Conservation (phyloP, 53 echinoderm and acorn worm genomes). For the Astropecten irregularis region DNA sequence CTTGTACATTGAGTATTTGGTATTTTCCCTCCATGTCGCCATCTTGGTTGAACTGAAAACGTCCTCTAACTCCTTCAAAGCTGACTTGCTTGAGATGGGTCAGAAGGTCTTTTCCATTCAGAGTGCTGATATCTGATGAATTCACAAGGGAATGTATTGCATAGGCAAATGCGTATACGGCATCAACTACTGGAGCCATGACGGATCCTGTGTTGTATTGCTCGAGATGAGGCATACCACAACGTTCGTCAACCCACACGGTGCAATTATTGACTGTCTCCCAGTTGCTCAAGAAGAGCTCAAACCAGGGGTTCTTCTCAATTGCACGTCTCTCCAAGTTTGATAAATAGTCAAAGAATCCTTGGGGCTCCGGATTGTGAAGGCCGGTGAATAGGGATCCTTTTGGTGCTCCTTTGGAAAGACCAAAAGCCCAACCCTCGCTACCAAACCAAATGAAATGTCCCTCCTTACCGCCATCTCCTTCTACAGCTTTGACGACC, state of each 20-base stretch:
- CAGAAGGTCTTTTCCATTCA: conserved; percentile 26
- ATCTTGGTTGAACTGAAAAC: conserved; percentile 23
- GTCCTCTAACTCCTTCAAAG: conserved; percentile 44
- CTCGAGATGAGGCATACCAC: neutral
- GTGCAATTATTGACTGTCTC: neutral
- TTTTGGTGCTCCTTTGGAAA: neutral
- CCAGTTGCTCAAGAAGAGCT: neutral
- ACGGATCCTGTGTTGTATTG: neutral
- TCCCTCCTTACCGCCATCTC: neutral
- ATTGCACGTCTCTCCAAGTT: neutral
- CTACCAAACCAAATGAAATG: conserved; percentile 1
- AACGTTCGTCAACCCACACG: neutral
- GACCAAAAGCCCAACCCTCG: neutral
- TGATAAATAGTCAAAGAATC: neutral
- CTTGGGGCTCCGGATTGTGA: neutral
- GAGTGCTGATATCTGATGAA: neutral
- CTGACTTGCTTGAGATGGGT: conserved; percentile 15
- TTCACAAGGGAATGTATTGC: conserved; percentile 19
- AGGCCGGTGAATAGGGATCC: neutral
- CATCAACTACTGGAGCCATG: conserved; percentile 37
- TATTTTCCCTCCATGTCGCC: conserved; percentile 59
- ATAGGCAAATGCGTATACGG: conserved; percentile 52
- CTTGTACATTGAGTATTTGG: neutral
- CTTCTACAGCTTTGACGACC: neutral
- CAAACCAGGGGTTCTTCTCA: neutral